Base-by-base conservation (phyloP, 2,797 vertebrate species). In the Onychomys arenicola region DNA sequence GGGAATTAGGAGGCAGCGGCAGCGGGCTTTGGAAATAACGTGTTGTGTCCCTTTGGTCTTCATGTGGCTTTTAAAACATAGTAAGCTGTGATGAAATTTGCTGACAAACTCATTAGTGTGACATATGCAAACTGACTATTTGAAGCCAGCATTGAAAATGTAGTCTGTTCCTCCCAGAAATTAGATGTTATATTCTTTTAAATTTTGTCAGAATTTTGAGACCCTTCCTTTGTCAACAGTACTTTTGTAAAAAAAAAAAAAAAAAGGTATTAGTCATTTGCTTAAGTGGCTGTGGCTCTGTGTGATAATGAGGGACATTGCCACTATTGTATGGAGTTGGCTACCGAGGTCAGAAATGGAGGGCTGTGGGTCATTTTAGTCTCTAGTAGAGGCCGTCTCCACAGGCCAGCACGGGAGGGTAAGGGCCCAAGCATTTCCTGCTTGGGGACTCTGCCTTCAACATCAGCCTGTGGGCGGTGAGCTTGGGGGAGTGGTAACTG, bases 101-200 rank as follows among this genome's bases (percentile, higher is more conserved):
- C 3, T 17, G n/a, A 63, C 57, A 80, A 63, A 63, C 55, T 57
- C 34, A 85, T n/a, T 17, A 55, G 27, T 25, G 25, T 0, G 49
- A 75, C 11, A 3, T 29, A 7, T 13, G 29, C 32, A 21, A 29
- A 61, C 7, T 16, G 85, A 49, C 63, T 4, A 10, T 65, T 59
- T 81, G 84, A 77, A 89, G 63, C 59, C 17, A 6, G 0, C 2
- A 17, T 0, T 34, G 46, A 37, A 83, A 80, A 77, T 0, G 43
- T 2, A 89, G 57, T 27, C 21, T 9, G 29, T 23, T 55, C 40
- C 23, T n/a, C 49, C 49, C 81, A 73, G 29, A 40, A 12, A 25
- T 92, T 88, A 81, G 84, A 94, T 96, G 97, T 96, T 90, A 90
- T 32, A n/a, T 0, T 95, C 92, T 97, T 87, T 97, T 94, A 93